A percentile compares a stretch with the other conserved stretches of the same genome.
Evolutionary conservation across 2,797 vertebrate genomes (phyloP).

Genomic region (Anabas testudineus): DNA sequence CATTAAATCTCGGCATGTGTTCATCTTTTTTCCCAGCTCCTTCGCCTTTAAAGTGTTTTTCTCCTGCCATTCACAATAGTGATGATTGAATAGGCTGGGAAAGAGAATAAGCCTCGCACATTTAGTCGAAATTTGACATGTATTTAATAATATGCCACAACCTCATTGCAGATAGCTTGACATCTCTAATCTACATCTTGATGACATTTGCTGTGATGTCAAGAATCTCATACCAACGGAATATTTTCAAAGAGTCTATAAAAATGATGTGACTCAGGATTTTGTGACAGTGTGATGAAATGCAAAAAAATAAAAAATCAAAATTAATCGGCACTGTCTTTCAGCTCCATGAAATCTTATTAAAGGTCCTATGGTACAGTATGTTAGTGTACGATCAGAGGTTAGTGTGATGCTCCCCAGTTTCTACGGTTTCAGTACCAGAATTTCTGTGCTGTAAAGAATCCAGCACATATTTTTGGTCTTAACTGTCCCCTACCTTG

Average conservation of each 20-base stretch:
- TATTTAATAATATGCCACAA: slow-evolving; percentile 59
- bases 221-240: slow-evolving; percentile 35
- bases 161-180: slow-evolving; percentile 48
- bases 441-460: slow-evolving; percentile 36
- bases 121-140: slow-evolving; percentile 58
- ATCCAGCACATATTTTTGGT: slow-evolving; percentile 32
- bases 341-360: slow-evolving; percentile 33
- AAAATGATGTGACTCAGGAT: slow-evolving; percentile 20
- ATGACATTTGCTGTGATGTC: slow-evolving; percentile 60
- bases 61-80: slow-evolving; percentile 52
- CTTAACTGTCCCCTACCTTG: slow-evolving; percentile 55
- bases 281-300: slow-evolving; percentile 36
- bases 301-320: slow-evolving; percentile 24
- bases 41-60: slow-evolving; percentile 34
- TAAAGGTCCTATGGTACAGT: slow-evolving; percentile 27
- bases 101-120: slow-evolving; percentile 34
- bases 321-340: slow-evolving; percentile 22
- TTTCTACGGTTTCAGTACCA: slow-evolving; percentile 46
- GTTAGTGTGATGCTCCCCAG: slow-evolving; percentile 42
- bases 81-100: slow-evolving; percentile 53
- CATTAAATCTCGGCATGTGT: slow-evolving; percentile 16
- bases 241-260: slow-evolving; percentile 22
- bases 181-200: slow-evolving; percentile 60
- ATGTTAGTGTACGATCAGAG: slow-evolving; percentile 57
- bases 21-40: slow-evolving; percentile 8